Base-by-base conservation (phyloP, 2,797 vertebrate species). In the Peromyscus melanophrys region DNA sequence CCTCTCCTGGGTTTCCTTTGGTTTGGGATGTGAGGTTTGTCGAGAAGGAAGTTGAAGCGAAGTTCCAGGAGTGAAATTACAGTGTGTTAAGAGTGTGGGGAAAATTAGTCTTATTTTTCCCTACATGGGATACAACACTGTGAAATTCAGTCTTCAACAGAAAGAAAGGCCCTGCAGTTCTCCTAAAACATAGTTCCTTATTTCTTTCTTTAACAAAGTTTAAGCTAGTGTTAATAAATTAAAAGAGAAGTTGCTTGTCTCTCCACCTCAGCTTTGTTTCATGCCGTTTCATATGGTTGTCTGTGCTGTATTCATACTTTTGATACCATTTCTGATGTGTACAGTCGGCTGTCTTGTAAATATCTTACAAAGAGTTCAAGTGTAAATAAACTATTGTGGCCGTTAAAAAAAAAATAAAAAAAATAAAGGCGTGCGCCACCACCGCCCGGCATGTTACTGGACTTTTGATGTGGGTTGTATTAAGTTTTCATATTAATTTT, bases 331-430 rank as follows among this genome's bases (percentile, higher is more conserved):
- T 98, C 98, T 98, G 98, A 98, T 97, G 98, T 98, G 98, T 98
- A 98, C 98, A 98, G 98, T 98, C 96, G 97, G 98, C 98, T 98
- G 98, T 98, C 98, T 98, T 98, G 98, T 98, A 98, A 98, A 98
- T 98, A 98, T 98, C 98, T 98, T 98, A 98, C 98, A 98, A 98
- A 98, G 96, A 98, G 97, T 98, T 98, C 96, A 97, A 96, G 94
- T 98, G 98, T 98, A 98, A 98, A 98, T 98, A 98, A 98, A 98
- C 98, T 98, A 97, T 98, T 98, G 98, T 98, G 98, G 98, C 98
- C 97, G 98, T 98, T 98, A 98, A 98, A n/a, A n/a, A n/a, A n/a
- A n/a, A n/a, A n/a, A n/a, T n/a, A n/a, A n/a, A n/a, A n/a, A n/a
- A n/a, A n/a, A n/a, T n/a, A n/a, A n/a, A n/a, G n/a, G n/a, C n/a